Conservation (phyloP, 1,140 invertebrate genomes). For the Drosophila parvula region DNA sequence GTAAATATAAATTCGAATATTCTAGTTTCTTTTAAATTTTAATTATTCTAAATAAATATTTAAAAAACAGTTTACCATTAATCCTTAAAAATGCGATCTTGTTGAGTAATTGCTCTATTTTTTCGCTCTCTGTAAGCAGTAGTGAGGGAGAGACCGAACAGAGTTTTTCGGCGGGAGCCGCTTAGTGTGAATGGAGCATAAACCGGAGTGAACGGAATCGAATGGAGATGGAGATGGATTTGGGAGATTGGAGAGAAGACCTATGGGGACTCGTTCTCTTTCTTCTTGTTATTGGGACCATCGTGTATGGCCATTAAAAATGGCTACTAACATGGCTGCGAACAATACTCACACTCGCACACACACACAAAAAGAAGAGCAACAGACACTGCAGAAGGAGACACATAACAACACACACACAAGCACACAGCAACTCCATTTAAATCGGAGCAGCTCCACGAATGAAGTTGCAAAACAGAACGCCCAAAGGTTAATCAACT, state of each 20-base stretch:
- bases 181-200: slow-evolving; percentile 35
- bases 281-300: slow-evolving; percentile 20
- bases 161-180: slow-evolving; percentile 5
- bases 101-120: neutral
- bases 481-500: slow-evolving; percentile 84
- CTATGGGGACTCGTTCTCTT: slow-evolving; percentile 15
- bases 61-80: too few species aligned
- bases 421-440: slow-evolving; percentile 54
- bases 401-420: slow-evolving; percentile 38
- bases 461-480: slow-evolving; percentile 81
- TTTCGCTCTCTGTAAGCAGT: slow-evolving; percentile 1
- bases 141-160: neutral
- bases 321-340: slow-evolving; percentile 79
- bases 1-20: too few species aligned
- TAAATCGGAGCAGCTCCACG: slow-evolving; percentile 78
- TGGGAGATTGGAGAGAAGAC: slow-evolving; percentile 15
- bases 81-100: neutral
- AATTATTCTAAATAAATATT: too few species aligned
- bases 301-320: slow-evolving; percentile 71
- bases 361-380: slow-evolving; percentile 36
- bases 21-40: too few species aligned
- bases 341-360: slow-evolving; percentile 45
- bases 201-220: slow-evolving; percentile 16
- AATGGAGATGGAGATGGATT: slow-evolving; percentile 1
- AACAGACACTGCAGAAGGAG: slow-evolving; percentile 64